Evolutionary conservation across 2,797 vertebrate genomes (phyloP), one percentile per base, ranked within the genome.

Genomic region (Arctocebus calabarensis): DNA sequence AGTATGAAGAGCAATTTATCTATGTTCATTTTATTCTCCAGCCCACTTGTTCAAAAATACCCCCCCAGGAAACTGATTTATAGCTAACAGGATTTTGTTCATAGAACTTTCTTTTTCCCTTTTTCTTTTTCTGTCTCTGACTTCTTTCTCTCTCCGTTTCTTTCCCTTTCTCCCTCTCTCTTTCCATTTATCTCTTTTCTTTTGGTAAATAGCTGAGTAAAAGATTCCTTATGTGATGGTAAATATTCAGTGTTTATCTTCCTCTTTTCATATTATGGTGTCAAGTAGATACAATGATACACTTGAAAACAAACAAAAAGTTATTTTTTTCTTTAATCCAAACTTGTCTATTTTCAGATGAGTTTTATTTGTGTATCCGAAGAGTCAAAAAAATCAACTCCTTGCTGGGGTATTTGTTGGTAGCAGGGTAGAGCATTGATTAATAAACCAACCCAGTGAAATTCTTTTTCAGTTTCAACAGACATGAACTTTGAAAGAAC

Each of bases 81-180:
- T 2, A 29, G 7, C 17, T 34, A 9, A 55, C 85, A 9, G 5
- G 22, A 73, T 81, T 87, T 90, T 91, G 25, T 52, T 48, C 27
- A 73, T 22, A 40, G 29, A 40, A 55, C 25, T 34, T 12, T 52
- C 3, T 20, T 23, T 6, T 2, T 27, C 32, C 73, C 20, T 32
- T 22, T 23, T 2, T 45, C 29, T 62, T 10, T 27, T 25, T 4
- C 2, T 12, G 1, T 83, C 20, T 32, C 5, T 62, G 7, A 2
- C 9, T 8, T 34, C 1, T 5, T 8, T 5, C 2, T 3, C 19
- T 74, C 4, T 2, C 13, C 12, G 0, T 45, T 40, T 45, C n/a
- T 14, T 13, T 48, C 32, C 5, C 13, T 81, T 7, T 2, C 5
- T 70, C 27, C 7, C 3, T 85, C 12, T 20, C 10, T 57, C 17